phyloP scores from a whole-genome alignment of 2,113 vertebrate genomes.

The Silurus meridionalis region DNA sequence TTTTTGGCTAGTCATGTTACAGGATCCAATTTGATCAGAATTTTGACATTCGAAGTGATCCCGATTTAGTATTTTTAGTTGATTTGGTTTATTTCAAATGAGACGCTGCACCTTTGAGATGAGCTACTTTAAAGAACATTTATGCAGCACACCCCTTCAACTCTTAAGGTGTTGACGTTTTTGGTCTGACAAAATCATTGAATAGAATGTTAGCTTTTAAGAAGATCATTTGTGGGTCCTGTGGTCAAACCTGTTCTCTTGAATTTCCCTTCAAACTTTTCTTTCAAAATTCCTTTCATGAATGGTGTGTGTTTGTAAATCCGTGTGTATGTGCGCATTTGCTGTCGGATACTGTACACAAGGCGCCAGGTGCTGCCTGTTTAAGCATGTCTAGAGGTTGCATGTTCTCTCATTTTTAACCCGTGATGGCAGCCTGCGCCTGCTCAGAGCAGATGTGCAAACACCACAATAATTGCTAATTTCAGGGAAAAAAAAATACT shows the following conservation, averaged over 20 bases:
- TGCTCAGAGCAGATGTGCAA: slow-evolving; percentile 27
- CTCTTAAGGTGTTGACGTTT: not conserved
- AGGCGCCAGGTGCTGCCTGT: slow-evolving; percentile 26
- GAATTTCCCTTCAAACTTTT: not conserved
- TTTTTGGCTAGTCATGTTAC: not conserved
- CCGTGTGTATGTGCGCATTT: not conserved
- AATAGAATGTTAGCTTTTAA: slow-evolving; percentile 7
- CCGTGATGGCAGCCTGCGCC: not conserved
- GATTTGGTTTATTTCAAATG: not conserved
- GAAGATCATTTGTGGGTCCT: not conserved
- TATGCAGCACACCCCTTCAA: not conserved
- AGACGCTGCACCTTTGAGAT: not conserved
- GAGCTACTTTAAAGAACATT: not conserved
- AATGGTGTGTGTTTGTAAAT: not conserved
- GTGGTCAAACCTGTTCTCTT: slow-evolving; percentile 1
- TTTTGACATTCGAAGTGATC: not conserved
- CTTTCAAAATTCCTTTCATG: not conserved
- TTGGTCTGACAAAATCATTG: not conserved
- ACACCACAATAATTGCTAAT: not conserved
- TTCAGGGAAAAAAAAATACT: not conserved
- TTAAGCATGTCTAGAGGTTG: slow-evolving; percentile 41
- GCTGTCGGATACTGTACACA: slow-evolving; percentile 24
- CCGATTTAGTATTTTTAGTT: not conserved
- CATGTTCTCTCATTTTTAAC: not conserved
- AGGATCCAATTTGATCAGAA: not conserved